Base-by-base conservation (phyloP, 2,888 invertebrate species). In the Conistra vaccinii region DNA sequence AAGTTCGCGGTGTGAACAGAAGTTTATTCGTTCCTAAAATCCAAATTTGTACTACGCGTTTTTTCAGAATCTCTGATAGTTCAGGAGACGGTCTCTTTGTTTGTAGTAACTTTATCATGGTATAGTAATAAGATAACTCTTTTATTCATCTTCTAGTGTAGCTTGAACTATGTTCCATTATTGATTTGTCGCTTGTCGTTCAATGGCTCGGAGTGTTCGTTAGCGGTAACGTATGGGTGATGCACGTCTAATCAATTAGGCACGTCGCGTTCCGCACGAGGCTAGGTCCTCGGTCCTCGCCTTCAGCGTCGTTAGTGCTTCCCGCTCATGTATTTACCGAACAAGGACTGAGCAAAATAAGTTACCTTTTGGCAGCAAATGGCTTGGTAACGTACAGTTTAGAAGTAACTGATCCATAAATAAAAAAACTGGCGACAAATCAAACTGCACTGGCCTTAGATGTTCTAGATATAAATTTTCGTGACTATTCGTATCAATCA, bases 181-280 rank as follows among this genome's bases (percentile, higher is more conserved):
- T 83, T 77, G 78, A 83, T 79, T 78, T 68, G 45, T 63, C 69
- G 48, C 45, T 58, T 58, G 48, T 69, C 63, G 63, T 45, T 78
- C 69, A 32, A 57, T 42, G 32, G 17, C 29, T 62, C 58, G 26
- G n/a, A 69, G 68, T 65, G 81, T 73, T 72, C 68, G 58, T 73
- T 60, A 76, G 58, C 63, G 55, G 35, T 69, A 78, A 74, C 57
- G 69, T 65, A 78, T 75, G 73, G 81, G 78, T 80, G 80, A 71
- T 87, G 76, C 85, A 85, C 74, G 69, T 78, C 83, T 84, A 84
- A 89, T 84, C 85, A 84, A 87, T 89, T 85, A 76, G 78, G 73
- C 58, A 61, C 75, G 80, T 77, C 79, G 71, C 78, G 78, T 76
- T 81, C 75, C 82, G 78, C 78, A 82, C 84, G 72, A 83, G 78